Conservation (phyloP, 2,888 invertebrate genomes). For the Nudaria mundana region DNA sequence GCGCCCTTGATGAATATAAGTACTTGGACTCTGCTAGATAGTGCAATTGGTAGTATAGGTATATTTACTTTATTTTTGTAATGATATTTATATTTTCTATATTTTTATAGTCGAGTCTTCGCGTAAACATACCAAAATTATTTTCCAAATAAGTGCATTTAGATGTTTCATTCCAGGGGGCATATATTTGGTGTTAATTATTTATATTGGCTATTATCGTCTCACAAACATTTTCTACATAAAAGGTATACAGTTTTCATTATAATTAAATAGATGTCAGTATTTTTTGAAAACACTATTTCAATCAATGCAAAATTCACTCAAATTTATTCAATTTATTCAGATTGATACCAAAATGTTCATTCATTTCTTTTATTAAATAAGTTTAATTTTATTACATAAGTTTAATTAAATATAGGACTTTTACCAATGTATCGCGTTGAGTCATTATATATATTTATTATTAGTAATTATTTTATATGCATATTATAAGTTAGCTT, state of each 20-base stretch:
- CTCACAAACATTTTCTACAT: slow-evolving; percentile 17
- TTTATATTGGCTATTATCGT: slow-evolving; percentile 23
- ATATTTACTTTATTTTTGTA: slow-evolving; percentile 15
- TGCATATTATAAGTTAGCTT: slow-evolving; percentile 21
- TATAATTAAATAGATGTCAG: slow-evolving; percentile 6
- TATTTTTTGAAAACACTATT: slow-evolving; percentile 15
- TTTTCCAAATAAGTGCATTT: slow-evolving; percentile 33
- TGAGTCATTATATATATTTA: slow-evolving; percentile 37
- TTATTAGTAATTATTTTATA: slow-evolving; percentile 18
- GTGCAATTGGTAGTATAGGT: slow-evolving; percentile 28
- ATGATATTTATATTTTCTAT: slow-evolving; percentile 13
- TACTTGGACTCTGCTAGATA: slow-evolving; percentile 26
- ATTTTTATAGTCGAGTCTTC: slow-evolving; percentile 16
- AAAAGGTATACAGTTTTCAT: slow-evolving; percentile 16
- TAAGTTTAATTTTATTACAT: slow-evolving; percentile 20
- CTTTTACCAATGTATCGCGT: slow-evolving; percentile 36
- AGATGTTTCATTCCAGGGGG: slow-evolving; percentile 32
- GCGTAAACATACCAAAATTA: slow-evolving; percentile 18
- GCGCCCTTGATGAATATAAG: slow-evolving; percentile 18
- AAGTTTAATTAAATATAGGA: slow-evolving; percentile 22
- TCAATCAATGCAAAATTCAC: slow-evolving; percentile 22
- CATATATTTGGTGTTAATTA: slow-evolving; percentile 18
- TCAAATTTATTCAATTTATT: slow-evolving; percentile 11
- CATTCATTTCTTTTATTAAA: slow-evolving; percentile 19
- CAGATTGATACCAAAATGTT: slow-evolving; percentile 30